Evolutionary conservation across 2,888 invertebrate species (phyloP).

Genomic region (Chaitophorus viminalis): DNA sequence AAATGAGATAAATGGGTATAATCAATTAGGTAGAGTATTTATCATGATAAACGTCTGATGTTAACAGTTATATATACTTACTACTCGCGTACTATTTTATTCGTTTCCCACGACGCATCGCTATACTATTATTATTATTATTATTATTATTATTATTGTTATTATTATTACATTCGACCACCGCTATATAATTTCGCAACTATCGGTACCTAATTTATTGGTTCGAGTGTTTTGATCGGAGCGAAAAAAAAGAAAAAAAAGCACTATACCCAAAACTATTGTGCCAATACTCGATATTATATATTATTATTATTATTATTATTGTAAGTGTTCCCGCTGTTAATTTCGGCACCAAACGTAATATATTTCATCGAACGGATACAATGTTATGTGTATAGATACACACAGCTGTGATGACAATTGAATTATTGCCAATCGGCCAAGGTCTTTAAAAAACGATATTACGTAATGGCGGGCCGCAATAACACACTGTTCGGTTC

Average conservation of each 20-base stretch:
- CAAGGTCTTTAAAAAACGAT: constrained; percentile 31
- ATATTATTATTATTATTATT: background rate
- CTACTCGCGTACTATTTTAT: background rate
- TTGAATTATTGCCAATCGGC: constrained; percentile 50
- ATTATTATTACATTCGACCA: background rate
- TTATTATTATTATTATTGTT: too few relatives aligned
- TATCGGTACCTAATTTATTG: background rate
- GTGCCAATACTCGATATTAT: background rate
- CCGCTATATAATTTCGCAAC: background rate
- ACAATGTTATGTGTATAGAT: background rate
- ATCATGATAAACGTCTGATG: background rate
- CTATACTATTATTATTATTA: too few relatives aligned
- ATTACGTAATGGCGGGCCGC: constrained; percentile 15
- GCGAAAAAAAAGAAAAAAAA: background rate
- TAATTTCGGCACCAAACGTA: constrained; percentile 13
- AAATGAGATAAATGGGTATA: background rate
- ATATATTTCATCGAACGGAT: background rate
- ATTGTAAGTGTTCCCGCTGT: constrained; percentile 28
- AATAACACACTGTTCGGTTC: background rate
- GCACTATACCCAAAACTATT: background rate
- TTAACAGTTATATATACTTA: background rate
- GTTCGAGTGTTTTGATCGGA: background rate
- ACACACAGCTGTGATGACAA: background rate
- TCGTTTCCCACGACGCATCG: constrained; percentile 29
- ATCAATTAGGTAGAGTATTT: background rate